Base-by-base conservation (phyloP, 2,888 invertebrate genomes). In the Eupithecia centaureata region DNA sequence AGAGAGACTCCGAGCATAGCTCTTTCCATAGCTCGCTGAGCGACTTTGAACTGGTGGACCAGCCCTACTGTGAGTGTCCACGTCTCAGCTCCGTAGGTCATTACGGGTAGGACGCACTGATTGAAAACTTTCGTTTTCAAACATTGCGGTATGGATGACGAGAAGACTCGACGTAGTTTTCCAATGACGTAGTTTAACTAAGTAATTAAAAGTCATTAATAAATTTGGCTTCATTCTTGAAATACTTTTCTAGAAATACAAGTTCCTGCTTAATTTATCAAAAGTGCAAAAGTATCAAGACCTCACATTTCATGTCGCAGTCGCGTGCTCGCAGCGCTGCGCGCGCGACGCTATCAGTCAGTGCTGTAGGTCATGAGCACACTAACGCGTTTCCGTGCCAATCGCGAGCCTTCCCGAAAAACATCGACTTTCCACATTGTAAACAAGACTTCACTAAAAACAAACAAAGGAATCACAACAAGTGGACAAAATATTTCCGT, bases 331-430 rank as follows among this genome's bases (percentile, higher is more conserved):
- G 77, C 76, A 72, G 71, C 72, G 76, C 72, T 81, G 84, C 86
- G 82, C 83, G 38, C 71, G 85, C 85, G 86, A 22, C 47, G 47
- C 69, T 86, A 86, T 86, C 86, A 86, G 84, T 87, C 85, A 83
- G 85, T 85, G 82, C 84, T 88, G 75, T 86, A 85, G 88, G 89
- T 87, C 89, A 88, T 79, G 77, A 77, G 83, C 75, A 76, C 76
- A 73, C 75, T 76, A 64, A 82, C 83, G 79, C 82, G 83, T 79
- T 76, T 79, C 72, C 61, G 56, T 63, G 35, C 54, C 51, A 35
- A 64, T 22, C 32, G 61, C 52, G 51, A 47, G 15, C 30, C 30
- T 54, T 63, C 25, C 12, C 12, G 28, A 22, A 28, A 61, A 67
- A 59, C 56, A 10, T 25, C 12, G 10, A 30, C 5, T 54, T 42